phyloP scores from a whole-genome alignment of 2,888 invertebrate species.

The Ophion ellenae region DNA sequence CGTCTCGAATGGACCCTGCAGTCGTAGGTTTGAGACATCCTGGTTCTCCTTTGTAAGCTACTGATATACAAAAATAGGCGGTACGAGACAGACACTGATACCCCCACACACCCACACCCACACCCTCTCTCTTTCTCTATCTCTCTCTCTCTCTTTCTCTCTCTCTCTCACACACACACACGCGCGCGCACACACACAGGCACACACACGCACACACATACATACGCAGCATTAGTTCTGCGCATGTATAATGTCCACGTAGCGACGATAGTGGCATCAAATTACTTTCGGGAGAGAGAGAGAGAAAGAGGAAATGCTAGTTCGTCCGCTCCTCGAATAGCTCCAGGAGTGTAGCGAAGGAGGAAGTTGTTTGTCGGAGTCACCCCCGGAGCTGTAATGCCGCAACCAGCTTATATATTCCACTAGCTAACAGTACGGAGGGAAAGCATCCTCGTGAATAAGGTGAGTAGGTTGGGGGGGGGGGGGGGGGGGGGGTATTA shows the following conservation, averaged over 20 bases:
- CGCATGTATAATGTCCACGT: constrained; percentile 51
- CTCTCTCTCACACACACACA: too few relatives aligned
- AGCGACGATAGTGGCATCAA: constrained; percentile 44
- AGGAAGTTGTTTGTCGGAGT: constrained; percentile 61
- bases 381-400: constrained; percentile 51
- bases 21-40: constrained; percentile 19
- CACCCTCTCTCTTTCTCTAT: too few relatives aligned
- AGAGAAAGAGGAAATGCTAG: constrained; percentile 50
- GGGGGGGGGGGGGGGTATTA: constrained; percentile 37
- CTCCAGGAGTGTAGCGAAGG: constrained; percentile 53
- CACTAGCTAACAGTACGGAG: constrained; percentile 25
- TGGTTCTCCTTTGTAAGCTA: constrained; percentile 29
- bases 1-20: background rate
- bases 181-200: background rate
- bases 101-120: too few relatives aligned
- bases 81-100: background rate
- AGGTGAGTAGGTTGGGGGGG: background rate
- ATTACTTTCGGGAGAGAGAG: constrained; percentile 58
- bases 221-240: background rate
- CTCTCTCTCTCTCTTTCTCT: too few relatives aligned
- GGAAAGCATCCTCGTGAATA: constrained; percentile 6
- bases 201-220: background rate
- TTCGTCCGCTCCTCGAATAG: constrained; percentile 56
- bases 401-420: constrained; percentile 60
- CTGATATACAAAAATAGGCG: constrained; percentile 20